phyloP scores from a whole-genome alignment of 92 coral and sea anemone species.

The Chrysogorgia sp. region DNA sequence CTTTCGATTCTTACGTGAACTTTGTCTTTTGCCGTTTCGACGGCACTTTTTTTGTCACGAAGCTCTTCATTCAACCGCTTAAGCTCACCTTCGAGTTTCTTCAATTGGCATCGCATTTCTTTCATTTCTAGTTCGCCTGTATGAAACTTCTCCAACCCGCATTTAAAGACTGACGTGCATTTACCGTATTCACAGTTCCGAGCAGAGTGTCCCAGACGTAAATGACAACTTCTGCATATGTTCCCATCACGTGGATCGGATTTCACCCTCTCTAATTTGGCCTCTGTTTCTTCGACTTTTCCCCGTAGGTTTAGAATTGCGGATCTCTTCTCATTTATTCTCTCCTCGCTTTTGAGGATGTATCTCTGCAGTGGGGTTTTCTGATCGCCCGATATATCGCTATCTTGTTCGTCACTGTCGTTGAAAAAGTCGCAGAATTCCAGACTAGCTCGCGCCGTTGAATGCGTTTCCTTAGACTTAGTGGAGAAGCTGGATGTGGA shows the following conservation, averaged over 20 bases:
- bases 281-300: background rate
- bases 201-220: constrained; percentile 39
- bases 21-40: constrained; percentile 25
- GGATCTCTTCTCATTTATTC: background rate
- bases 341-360: background rate
- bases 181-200: constrained; percentile 10
- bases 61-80: background rate
- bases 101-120: background rate
- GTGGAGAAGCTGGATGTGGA: no score
- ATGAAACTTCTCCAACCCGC: background rate
- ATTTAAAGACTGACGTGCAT: background rate
- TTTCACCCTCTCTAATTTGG: background rate
- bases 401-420: no score
- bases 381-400: no score
- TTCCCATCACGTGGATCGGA: constrained; percentile 10
- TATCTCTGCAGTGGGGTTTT: constrained; percentile 27
- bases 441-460: no score
- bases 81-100: constrained; percentile 10
- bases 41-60: constrained; percentile 22
- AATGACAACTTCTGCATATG: constrained; percentile 22
- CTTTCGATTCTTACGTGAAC: constrained; percentile 22
- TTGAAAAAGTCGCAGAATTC: no score
- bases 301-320: constrained; percentile 2
- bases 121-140: background rate
- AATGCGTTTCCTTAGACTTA: no score